These are phyloP conservation scores for Elmis aenea DNA, from an alignment of 2,888 invertebrate genomes.

Conservation along the genomic window DNA sequence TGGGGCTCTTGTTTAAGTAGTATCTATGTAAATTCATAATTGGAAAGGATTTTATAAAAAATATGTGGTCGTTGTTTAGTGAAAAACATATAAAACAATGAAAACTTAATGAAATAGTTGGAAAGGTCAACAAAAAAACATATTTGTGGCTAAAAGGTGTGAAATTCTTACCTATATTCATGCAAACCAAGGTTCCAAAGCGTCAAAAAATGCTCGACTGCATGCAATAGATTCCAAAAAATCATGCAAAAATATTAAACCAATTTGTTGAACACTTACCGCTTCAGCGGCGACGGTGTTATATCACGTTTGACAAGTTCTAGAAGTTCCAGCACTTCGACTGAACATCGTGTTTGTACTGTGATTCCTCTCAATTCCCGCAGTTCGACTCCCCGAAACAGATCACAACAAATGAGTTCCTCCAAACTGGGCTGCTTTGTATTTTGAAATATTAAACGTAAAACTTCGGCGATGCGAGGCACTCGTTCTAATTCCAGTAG, in stretches of 20 bases:
- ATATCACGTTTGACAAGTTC: conserved; percentile 36
- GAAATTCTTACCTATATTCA: conserved; percentile 30
- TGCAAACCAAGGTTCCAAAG: conserved; percentile 41
- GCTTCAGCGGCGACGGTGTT: conserved; percentile 34
- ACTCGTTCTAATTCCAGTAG: conserved; percentile 62
- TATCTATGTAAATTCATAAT: no score
- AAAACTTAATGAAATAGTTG: not conserved
- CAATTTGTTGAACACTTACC: conserved; percentile 31
- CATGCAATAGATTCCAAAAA: conserved; percentile 25
- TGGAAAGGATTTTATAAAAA: no score
- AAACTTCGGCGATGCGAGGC: conserved; percentile 57
- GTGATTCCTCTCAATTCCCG: conserved; percentile 82
- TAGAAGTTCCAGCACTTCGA: conserved; percentile 39
- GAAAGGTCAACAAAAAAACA: not conserved
- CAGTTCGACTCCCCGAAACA: conserved; percentile 84
- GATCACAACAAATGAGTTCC: conserved; percentile 74
- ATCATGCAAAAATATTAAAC: conserved; percentile 1
- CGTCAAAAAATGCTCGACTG: conserved; percentile 38
- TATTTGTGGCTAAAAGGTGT: not conserved
- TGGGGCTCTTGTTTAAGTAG: no score
- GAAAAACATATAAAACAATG: not conserved
- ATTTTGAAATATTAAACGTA: conserved; percentile 47
- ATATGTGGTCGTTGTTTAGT: not conserved
- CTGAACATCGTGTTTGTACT: conserved; percentile 45
- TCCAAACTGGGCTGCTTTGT: conserved; percentile 68